Base-by-base conservation (phyloP, 2,888 invertebrate species). In the Portevinia maculata region DNA sequence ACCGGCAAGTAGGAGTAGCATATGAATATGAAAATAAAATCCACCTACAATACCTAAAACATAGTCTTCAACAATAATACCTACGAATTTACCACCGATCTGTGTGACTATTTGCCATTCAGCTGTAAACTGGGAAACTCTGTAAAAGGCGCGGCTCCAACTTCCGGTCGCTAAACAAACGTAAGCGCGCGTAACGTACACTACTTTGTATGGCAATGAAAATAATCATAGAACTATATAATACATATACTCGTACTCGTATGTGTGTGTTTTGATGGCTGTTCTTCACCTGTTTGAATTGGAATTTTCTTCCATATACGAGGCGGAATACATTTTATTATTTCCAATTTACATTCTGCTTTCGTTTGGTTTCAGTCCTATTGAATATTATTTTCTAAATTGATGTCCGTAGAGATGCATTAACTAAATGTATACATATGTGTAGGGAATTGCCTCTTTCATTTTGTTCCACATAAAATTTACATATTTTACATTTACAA, bases 161-260 rank as follows among this genome's bases (percentile, higher is more conserved):
- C 71, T 79, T 79, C 79, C 71, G 79, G 71, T 65, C 59, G 53
- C 71, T 53, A 71, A 71, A 79, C 32, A 53, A 71, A 62, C 62
- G 19, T 32, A 19, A 64, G 21, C 21, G 44, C 62, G 30, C 64
- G 34, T 57, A 30, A 17, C 15, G 21, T 30, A 17, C 53, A 5
- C 9, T 19, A 60, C 52, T 34, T 50, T 30, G 39, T 34, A 24
- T 30, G 55, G 50, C 60, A 24, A 44, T 52, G 34, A 24, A 28
- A n/a, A n/a, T n/a, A n/a, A 52, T 44, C 50, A 53, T 67, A 69
- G 55, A 67, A 75, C 41, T 15, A n/a, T n/a, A n/a, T n/a, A n/a
- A n/a, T n/a, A n/a, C n/a, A n/a, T n/a, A n/a, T n/a, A n/a, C 15
- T 39, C 24, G 2, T 24, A 24, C 24, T 24, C 24, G 24, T 24